Percentiles rank a stretch among this genome's conserved stretches.
Evolutionary conservation across 2,888 invertebrate species (phyloP).

Genomic region (Sesia apiformis): DNA sequence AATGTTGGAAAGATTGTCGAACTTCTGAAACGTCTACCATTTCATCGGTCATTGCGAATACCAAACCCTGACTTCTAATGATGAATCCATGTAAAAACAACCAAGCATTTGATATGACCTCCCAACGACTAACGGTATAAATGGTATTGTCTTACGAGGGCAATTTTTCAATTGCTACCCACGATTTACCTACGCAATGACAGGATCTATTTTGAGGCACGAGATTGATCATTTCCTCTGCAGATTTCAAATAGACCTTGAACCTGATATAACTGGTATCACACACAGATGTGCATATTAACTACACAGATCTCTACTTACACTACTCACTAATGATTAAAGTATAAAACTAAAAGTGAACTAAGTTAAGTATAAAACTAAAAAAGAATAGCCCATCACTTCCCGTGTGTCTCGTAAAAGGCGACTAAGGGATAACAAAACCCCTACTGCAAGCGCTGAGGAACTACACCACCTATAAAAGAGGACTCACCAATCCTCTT

Average conservation of each 20-base stretch:
- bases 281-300: no score
- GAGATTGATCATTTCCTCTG: constrained; percentile 43
- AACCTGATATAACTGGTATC: neutral
- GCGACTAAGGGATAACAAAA: no score
- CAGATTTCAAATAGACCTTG: constrained; percentile 21
- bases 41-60: constrained; percentile 4
- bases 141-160: constrained; percentile 17
- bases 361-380: no score
- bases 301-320: no score
- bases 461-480: no score
- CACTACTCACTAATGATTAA: no score
- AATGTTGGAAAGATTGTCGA: constrained; percentile 47
- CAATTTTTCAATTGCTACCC: constrained; percentile 53
- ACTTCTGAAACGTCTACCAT: constrained; percentile 33
- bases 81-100: neutral
- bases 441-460: no score
- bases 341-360: no score
- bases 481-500: no score
- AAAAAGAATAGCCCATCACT: no score
- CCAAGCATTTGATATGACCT: neutral
- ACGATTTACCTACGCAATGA: constrained; percentile 38
- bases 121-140: neutral
- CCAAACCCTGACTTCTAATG: neutral
- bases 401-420: no score
- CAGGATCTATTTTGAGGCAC: constrained; percentile 36